These are phyloP conservation scores for Heliconius melpomene DNA, from an alignment of 1,140 invertebrate genomes.

Conservation along the genomic window DNA sequence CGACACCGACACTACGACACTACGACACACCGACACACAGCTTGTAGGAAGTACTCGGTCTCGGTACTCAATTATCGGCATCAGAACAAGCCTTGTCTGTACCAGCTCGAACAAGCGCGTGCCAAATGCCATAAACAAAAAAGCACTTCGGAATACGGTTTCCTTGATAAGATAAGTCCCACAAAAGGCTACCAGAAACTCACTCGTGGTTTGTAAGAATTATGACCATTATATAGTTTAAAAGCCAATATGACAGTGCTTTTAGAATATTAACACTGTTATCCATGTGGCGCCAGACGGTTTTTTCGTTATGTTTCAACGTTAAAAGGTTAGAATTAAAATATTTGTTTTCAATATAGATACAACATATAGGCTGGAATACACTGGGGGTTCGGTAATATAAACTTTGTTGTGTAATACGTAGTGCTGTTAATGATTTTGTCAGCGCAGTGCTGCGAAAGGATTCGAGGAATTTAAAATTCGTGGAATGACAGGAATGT, in stretches of 20 bases:
- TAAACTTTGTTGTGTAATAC: background rate
- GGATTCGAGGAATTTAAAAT: constrained; percentile 6
- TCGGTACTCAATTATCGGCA: constrained; percentile 34
- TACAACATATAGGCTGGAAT: background rate
- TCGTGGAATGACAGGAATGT: background rate
- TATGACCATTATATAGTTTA: constrained; percentile 60
- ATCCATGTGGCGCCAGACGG: constrained; percentile 61
- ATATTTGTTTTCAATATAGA: constrained; percentile 32
- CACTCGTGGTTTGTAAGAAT: constrained; percentile 51
- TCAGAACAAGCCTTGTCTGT: constrained; percentile 43
- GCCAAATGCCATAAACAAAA: constrained; percentile 55
- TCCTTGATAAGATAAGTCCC: constrained; percentile 62
- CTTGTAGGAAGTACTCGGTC: constrained; percentile 43
- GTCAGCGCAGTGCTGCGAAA: background rate
- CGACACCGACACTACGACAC: constrained; percentile 44
- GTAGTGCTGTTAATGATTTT: background rate
- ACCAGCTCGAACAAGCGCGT: constrained; percentile 52
- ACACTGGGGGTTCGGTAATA: background rate
- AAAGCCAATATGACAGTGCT: constrained; percentile 56
- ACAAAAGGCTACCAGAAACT: constrained; percentile 58
- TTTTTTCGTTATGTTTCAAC: constrained; percentile 48
- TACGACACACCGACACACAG: constrained; percentile 45
- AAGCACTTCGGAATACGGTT: constrained; percentile 51
- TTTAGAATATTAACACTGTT: constrained; percentile 53
- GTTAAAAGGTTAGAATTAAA: constrained; percentile 41